Evolutionary conservation across 2,888 invertebrate species (phyloP), one percentile per base, ranked within the genome.

Genomic region (Drosophila tripunctata): DNA sequence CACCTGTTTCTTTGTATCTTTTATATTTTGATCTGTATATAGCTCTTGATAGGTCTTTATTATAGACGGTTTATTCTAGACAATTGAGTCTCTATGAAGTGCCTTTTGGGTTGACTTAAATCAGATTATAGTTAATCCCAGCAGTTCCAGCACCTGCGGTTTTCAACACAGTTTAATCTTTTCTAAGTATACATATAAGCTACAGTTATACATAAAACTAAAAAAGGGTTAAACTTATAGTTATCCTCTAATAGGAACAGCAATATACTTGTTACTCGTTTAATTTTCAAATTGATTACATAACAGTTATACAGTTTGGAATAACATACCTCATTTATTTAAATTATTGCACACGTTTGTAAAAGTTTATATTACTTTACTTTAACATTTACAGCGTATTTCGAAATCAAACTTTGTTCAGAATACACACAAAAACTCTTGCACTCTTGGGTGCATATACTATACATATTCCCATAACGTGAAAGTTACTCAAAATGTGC

Each of bases 51-150:
- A 12, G 22, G n/a, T n/a, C n/a, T n/a, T 7, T 30, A 14, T 19
- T 22, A 6, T 19, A 21, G 35, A 38, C 7, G 30, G 8, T 27
- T 27, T 52, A 71, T 75, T 81, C 67, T 66, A 58, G 50, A 38
- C 75, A 67, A 79, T 78, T 85, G 78, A 83, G 60, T 64, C 66
- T 62, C 62, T 4, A 56, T 58, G 69, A 65, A 43, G 40, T 62
- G 75, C 22, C 15, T 30, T 38, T 12, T 21, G 69, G 63, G 58
- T 77, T 47, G 50, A 58, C 61, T 71, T 50, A 64, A 76, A 82
- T 85, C 73, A 66, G 83, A 80, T 82, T 79, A 76, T 69, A 76
- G 61, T 82, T 79, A 65, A 51, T 58, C 44, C 31, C 44, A 75
- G 54, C 75, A 66, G n/a, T 50, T 17, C 33, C 50, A 40, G 36